Evolutionary conservation across 2,888 invertebrate species (phyloP).

Genomic region (Cynaeus angustus): DNA sequence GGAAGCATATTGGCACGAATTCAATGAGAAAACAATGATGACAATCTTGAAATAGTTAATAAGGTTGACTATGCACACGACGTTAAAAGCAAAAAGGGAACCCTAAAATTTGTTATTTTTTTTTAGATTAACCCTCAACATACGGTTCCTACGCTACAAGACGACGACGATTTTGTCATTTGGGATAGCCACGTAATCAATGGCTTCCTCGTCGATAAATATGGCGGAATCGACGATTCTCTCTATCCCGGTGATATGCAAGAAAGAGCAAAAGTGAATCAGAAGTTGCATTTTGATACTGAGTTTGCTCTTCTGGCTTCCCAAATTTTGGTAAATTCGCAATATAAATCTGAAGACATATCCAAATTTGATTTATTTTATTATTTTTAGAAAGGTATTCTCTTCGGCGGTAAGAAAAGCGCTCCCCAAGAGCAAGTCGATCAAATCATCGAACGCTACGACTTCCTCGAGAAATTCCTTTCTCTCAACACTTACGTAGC

Average conservation of each 20-base stretch:
- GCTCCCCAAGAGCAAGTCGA: constrained; percentile 44
- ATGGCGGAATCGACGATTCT: constrained; percentile 71
- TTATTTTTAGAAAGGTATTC: constrained; percentile 37
- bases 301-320: constrained; percentile 51
- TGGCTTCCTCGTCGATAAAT: constrained; percentile 73
- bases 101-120: no score
- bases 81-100: background rate
- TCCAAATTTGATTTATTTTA: no score
- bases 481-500: constrained; percentile 54
- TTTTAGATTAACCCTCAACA: constrained; percentile 47
- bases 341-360: no score
- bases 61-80: no score
- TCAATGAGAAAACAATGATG: constrained; percentile 1
- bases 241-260: constrained; percentile 74
- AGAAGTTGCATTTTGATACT: constrained; percentile 73
- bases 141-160: constrained; percentile 57
- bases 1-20: constrained; percentile 10
- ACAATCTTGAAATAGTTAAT: no score
- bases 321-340: constrained; percentile 29
- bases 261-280: constrained; percentile 72
- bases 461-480: constrained; percentile 41
- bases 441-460: constrained; percentile 40
- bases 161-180: constrained; percentile 72
- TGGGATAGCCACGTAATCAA: constrained; percentile 73
- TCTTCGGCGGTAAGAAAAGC: constrained; percentile 42